Percentiles rank a stretch among this genome's conserved stretches.
These are phyloP conservation scores for Eutrigla gurnardus DNA, from an alignment of 2,797 vertebrate genomes.

Conservation along the genomic window DNA sequence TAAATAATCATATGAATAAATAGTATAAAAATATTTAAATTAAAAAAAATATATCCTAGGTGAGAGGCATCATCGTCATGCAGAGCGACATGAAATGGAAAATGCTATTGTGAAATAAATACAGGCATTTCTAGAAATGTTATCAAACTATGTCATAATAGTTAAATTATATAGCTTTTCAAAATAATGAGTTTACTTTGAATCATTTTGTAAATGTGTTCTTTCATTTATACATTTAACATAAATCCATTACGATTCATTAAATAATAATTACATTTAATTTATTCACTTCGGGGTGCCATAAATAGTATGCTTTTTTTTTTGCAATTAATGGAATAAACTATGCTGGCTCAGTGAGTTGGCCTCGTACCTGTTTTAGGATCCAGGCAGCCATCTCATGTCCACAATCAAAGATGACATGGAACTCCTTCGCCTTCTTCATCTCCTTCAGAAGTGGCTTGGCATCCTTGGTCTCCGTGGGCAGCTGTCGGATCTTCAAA, in stretches of 20 bases:
- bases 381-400: slow-evolving; percentile 99
- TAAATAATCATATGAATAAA: neutral
- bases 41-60: neutral
- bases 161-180: neutral
- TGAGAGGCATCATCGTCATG: neutral
- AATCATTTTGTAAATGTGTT: neutral
- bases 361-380: slow-evolving; percentile 90
- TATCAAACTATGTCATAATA: neutral
- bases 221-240: neutral
- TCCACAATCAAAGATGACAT: slow-evolving; percentile 98
- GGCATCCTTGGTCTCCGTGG: slow-evolving; percentile 96
- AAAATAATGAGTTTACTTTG: neutral
- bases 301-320: neutral
- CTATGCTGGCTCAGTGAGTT: slow-evolving; percentile 28
- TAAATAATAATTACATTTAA: neutral
- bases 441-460: slow-evolving; percentile 99
- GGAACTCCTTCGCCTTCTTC: slow-evolving; percentile 98
- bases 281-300: neutral
- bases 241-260: neutral
- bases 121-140: neutral
- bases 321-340: slow-evolving; percentile 1
- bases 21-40: neutral
- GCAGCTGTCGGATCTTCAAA: slow-evolving; percentile 97
- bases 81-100: neutral
- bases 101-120: neutral